These are phyloP conservation scores for Habroteleia sp. DNA, from an alignment of 2,888 invertebrate genomes.

Conservation along the genomic window DNA sequence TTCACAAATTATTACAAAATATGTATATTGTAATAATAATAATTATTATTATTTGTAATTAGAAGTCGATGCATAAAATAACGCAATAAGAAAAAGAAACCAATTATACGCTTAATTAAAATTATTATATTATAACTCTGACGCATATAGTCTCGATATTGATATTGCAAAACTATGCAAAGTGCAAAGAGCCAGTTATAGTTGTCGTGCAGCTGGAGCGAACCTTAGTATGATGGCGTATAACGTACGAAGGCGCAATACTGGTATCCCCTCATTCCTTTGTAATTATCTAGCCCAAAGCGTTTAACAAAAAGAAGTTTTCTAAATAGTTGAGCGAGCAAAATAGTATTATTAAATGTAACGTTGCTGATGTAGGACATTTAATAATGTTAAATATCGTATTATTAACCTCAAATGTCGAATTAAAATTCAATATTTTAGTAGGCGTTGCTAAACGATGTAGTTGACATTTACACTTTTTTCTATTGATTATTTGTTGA, in stretches of 20 bases:
- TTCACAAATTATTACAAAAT: too few species aligned
- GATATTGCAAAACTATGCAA: slow-evolving; percentile 42
- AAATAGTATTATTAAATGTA: slow-evolving; percentile 42
- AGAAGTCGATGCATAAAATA: too few species aligned
- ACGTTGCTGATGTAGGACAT: slow-evolving; percentile 17
- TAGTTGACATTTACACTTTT: background rate
- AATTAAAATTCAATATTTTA: slow-evolving; percentile 28
- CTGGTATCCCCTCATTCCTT: slow-evolving; percentile 80
- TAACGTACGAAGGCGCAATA: slow-evolving; percentile 72
- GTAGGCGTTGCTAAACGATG: background rate
- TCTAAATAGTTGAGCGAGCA: slow-evolving; percentile 71
- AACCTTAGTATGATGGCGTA: slow-evolving; percentile 50
- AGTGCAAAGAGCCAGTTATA: slow-evolving; percentile 41
- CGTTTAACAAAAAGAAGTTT: slow-evolving; percentile 75
- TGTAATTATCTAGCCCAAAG: slow-evolving; percentile 79
- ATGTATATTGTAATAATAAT: too few species aligned
- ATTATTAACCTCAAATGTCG: slow-evolving; percentile 22
- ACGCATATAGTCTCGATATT: slow-evolving; percentile 12
- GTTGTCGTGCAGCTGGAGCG: slow-evolving; percentile 51
- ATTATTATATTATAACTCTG: too few species aligned
- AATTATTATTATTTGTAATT: too few species aligned
- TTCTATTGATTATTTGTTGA: background rate
- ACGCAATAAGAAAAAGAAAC: too few species aligned
- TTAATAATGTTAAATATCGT: slow-evolving; percentile 42
- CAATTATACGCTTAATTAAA: background rate